These are phyloP conservation scores for Phthorimaea operculella DNA, from an alignment of 1,140 invertebrate genomes.

Conservation along the genomic window DNA sequence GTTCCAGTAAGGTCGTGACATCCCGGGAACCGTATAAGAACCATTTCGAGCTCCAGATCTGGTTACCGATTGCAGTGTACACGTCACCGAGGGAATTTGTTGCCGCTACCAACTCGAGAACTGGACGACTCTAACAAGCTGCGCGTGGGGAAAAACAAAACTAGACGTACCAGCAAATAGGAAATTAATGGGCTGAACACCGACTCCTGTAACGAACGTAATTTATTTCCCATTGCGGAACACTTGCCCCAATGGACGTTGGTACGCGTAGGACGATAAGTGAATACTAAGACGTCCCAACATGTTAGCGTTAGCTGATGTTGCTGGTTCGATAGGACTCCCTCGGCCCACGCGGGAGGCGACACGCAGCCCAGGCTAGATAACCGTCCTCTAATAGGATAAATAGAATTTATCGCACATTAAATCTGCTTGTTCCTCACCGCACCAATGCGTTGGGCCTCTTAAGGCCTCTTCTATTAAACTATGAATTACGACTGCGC, in stretches of 20 bases:
- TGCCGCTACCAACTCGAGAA: conserved; percentile 24
- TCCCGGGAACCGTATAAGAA: conserved; percentile 1
- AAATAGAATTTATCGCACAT: conserved; percentile 42
- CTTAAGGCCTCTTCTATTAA: conserved; percentile 25
- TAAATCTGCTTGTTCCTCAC: conserved; percentile 28
- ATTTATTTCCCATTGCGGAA: not conserved
- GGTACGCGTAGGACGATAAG: conserved; percentile 26
- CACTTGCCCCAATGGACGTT: conserved; percentile 7
- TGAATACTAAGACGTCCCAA: not conserved
- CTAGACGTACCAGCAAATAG: conserved; percentile 9
- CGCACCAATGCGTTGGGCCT: conserved; percentile 21
- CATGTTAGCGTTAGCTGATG: conserved; percentile 14
- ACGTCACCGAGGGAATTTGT: conserved; percentile 37
- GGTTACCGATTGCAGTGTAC: conserved; percentile 39
- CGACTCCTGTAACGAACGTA: not conserved
- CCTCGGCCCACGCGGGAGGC: conserved; percentile 20
- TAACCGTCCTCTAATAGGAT: conserved; percentile 38
- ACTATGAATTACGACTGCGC: conserved; percentile 23
- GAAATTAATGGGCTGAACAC: conserved; percentile 15
- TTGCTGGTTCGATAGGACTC: conserved; percentile 19
- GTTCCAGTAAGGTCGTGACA: conserved; percentile 1
- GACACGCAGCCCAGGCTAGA: conserved; percentile 19
- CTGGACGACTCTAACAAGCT: conserved; percentile 24
- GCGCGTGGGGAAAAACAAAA: conserved; percentile 27
- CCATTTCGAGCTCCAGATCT: conserved; percentile 18